Percentiles rank a stretch among this genome's conserved stretches.
phyloP scores from a whole-genome alignment of 2,888 invertebrate species.

The Timandra comae region DNA sequence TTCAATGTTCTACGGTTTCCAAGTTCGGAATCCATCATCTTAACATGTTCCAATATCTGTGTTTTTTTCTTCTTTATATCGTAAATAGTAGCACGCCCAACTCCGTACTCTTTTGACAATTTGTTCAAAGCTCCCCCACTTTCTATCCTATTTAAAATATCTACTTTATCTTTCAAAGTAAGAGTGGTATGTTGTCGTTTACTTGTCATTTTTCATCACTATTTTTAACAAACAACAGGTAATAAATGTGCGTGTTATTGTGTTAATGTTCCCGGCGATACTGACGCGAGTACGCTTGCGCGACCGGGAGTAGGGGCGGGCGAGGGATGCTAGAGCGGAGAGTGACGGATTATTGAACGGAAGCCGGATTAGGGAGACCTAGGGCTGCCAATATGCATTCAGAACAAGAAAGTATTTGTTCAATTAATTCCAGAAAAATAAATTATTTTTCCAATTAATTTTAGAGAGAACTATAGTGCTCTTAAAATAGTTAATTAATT shows the following conservation, averaged over 20 bases:
- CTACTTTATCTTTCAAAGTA: conserved; percentile 16
- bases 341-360: conserved; percentile 13
- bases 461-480: too few species aligned
- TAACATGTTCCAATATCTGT: conserved; percentile 23
- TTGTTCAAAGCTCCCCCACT: conserved; percentile 24
- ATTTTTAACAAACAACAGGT: conserved; percentile 1
- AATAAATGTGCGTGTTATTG: not conserved
- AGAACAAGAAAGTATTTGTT: too few species aligned
- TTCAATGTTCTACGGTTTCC: conserved; percentile 29
- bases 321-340: too few species aligned
- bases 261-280: too few species aligned
- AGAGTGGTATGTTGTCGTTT: conserved; percentile 5
- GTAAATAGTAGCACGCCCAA: conserved; percentile 25
- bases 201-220: conserved; percentile 3
- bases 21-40: conserved; percentile 21
- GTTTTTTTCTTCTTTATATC: conserved; percentile 21
- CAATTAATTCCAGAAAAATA: too few species aligned
- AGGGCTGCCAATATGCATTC: too few species aligned
- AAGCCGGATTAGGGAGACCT: conserved; percentile 14
- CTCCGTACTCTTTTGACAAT: conserved; percentile 23
- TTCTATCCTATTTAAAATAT: conserved; percentile 27
- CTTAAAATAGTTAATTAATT: too few species aligned
- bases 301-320: conserved; percentile 5
- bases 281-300: too few species aligned
- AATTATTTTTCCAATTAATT: too few species aligned